Base-by-base conservation (phyloP, 53 echinoderm and acorn worm genomes). In the Paracentrotus lividus region DNA sequence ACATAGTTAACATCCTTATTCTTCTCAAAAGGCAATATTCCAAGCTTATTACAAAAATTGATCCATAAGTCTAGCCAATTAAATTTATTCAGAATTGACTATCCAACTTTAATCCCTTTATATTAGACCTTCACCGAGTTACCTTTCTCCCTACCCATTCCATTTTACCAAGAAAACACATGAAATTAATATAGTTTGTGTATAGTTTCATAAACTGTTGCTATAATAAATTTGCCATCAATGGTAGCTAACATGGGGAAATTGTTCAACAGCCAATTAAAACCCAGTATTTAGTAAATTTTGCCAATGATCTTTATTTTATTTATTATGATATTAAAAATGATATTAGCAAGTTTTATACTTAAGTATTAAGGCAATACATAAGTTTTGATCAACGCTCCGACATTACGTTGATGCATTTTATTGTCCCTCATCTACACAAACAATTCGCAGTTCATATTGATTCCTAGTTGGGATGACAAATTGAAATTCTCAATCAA, bases 401-500 rank as follows among this genome's bases (percentile, higher is more conserved):
- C n/a, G n/a, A n/a, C 27, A 81, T 45, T n/a, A 14, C 57, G 51
- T 51, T n/a, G n/a, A 77, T 21, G 81, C 81, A 10, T 18, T 24
- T 81, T 45, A 81, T 81, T 45, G 47, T n/a, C n/a, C n/a, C 47
- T n/a, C 81, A 47, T 81, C 26, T 81, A 32, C 47, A 81, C 47
- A 26, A 47, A 72, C 44, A 81, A 81, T 81, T n/a, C 44, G 81
- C 81, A 26, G 44, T 45, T 26, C 45, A 47, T 81, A 81, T 47
- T n/a, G 47, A 81, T 81, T 81, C 47, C 44, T 47, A 3, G 26
- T 5, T 81, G 26, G 44, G 44, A 20, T 81, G 43, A 81, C 81
- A 81, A 81, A 81, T 81, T 81, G 81, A 81, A 81, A 81, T 81
- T 81, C 81, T 44, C 81, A 81, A 81, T 81, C 81, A 81, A 81